A percentile compares a stretch with the other conserved stretches of the same genome.
phyloP scores from a whole-genome alignment of 2,888 invertebrate species.

The Parthenolecanium corni region DNA sequence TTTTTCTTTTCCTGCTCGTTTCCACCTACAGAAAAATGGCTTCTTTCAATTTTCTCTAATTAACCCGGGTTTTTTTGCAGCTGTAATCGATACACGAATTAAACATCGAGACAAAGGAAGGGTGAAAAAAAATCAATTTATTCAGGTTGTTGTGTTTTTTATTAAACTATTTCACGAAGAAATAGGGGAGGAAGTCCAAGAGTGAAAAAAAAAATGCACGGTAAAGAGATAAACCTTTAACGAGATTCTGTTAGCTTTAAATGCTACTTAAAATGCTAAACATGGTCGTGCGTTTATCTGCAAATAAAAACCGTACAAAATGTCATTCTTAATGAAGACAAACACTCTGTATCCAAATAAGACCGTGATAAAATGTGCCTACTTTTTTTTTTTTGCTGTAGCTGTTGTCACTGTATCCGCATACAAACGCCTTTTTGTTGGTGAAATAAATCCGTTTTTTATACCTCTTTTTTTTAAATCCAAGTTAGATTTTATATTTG shows the following conservation, averaged over 20 bases:
- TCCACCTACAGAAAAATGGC: not conserved
- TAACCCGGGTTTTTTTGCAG: not conserved
- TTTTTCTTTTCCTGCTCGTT: not conserved
- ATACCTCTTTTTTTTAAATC: too few species aligned
- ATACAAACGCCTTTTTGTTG: too few species aligned
- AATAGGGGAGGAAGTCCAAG: not conserved
- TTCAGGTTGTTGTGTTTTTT: conserved; percentile 25
- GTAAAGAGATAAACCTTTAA: conserved; percentile 26
- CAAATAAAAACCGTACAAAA: conserved; percentile 27
- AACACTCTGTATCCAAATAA: conserved; percentile 21
- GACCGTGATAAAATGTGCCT: conserved; percentile 21
- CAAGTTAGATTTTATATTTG: too few species aligned
- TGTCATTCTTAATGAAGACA: conserved; percentile 27
- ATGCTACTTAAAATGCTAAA: conserved; percentile 27
- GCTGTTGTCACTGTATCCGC: too few species aligned
- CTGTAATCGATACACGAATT: too few species aligned
- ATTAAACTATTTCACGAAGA: conserved; percentile 11
- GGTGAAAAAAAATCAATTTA: conserved; percentile 23
- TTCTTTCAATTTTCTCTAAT: not conserved
- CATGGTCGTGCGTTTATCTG: conserved; percentile 24
- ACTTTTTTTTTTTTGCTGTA: not conserved
- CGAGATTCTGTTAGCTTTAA: conserved; percentile 26
- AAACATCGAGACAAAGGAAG: not conserved
- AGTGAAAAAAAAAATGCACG: conserved; percentile 11
- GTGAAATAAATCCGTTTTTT: too few species aligned